phyloP scores from a whole-genome alignment of 37 sponge, comb jelly and placozoan genomes.

The Hexactinellida sp. region DNA sequence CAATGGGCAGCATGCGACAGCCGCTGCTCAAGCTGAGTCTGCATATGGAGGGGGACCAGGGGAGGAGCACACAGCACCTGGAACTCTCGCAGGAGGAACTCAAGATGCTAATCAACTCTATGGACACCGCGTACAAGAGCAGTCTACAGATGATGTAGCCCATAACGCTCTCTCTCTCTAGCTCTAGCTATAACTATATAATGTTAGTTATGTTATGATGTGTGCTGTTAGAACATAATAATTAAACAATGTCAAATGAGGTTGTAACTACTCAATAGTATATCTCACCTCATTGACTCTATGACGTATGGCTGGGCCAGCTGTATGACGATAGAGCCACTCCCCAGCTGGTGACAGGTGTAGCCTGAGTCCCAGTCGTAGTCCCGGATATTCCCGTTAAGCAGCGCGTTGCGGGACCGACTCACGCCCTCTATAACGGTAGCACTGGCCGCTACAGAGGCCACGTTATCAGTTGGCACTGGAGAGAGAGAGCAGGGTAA shows the following conservation, averaged over 20 bases:
- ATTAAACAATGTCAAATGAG: background rate
- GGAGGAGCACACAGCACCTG: background rate
- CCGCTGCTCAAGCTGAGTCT: background rate
- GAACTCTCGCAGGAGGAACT: background rate
- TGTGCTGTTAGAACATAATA: background rate
- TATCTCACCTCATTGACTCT: slow-evolving; percentile 49
- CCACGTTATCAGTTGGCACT: slow-evolving; percentile 76
- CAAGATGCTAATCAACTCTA: slow-evolving; percentile 9
- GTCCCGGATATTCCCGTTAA: slow-evolving; percentile 74
- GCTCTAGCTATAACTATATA: background rate
- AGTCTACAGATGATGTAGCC: background rate
- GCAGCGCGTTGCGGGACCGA: slow-evolving; percentile 59
- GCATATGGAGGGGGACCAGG: background rate
- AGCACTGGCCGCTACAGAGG: slow-evolving; percentile 62
- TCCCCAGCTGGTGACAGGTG: slow-evolving; percentile 89
- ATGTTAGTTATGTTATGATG: background rate
- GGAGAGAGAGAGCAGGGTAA: background rate
- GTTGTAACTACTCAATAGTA: background rate
- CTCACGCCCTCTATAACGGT: slow-evolving; percentile 87
- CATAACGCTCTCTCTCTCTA: background rate
- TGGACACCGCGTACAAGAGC: background rate
- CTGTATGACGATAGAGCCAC: slow-evolving; percentile 55
- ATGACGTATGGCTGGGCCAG: slow-evolving; percentile 66
- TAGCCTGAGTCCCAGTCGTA: slow-evolving; percentile 98
- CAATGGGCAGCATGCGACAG: background rate